These are phyloP conservation scores for Drosophila neocordata DNA, from an alignment of 1,140 invertebrate species.

Conservation along the genomic window DNA sequence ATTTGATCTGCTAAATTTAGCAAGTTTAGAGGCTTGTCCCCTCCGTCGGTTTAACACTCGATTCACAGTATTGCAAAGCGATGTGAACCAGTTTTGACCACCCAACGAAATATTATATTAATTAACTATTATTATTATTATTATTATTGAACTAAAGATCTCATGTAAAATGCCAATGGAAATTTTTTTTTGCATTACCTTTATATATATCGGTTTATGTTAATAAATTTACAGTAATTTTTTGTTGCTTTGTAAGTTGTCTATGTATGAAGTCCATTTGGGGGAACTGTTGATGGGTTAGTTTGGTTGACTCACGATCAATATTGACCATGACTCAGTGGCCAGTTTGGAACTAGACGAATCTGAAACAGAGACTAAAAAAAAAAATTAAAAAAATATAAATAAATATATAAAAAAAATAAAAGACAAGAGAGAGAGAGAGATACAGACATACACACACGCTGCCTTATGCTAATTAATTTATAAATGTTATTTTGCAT, in stretches of 20 bases:
- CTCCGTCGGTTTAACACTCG: constrained; percentile 18
- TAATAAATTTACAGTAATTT: neutral
- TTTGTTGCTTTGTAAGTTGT: neutral
- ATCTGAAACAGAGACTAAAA: constrained; percentile 46
- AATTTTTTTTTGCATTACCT: constrained; percentile 2
- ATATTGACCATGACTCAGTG: constrained; percentile 23
- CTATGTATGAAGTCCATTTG: neutral
- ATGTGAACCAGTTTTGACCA: constrained; percentile 42
- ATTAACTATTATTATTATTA: neutral
- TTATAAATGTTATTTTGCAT: constrained; percentile 62
- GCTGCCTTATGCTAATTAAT: constrained; percentile 73
- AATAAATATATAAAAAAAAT: constrained; percentile 9
- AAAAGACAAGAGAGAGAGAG: neutral
- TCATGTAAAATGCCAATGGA: constrained; percentile 15
- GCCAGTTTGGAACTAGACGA: constrained; percentile 66
- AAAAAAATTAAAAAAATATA: neutral
- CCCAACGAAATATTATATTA: constrained; percentile 1
- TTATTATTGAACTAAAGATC: neutral
- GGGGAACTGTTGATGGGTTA: neutral
- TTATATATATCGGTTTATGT: neutral
- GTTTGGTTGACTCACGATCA: constrained; percentile 13
- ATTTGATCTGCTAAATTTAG: constrained; percentile 29
- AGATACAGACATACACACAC: constrained; percentile 13
- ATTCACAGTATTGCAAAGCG: constrained; percentile 10
- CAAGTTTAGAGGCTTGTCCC: constrained; percentile 40